Percentiles rank a stretch among this genome's conserved stretches.
These are phyloP conservation scores for Hippopotamus amphibius DNA, from an alignment of 2,113 vertebrate species.

Conservation along the genomic window DNA sequence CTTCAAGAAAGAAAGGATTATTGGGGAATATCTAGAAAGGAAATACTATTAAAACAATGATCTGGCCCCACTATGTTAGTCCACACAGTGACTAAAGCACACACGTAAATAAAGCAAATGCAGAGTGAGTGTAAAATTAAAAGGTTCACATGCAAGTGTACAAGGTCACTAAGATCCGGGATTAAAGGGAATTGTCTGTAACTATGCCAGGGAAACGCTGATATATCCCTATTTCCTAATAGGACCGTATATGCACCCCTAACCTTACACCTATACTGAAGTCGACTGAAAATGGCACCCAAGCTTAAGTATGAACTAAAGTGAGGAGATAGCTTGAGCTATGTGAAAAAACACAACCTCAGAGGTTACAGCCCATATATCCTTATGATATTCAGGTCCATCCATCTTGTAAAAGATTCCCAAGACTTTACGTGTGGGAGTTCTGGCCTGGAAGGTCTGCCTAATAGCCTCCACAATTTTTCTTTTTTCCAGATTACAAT, in stretches of 20 bases:
- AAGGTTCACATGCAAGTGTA: not conserved
- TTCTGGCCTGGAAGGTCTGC: not conserved
- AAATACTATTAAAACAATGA: constrained; percentile 13
- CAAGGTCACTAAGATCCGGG: not conserved
- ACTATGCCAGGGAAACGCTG: not conserved
- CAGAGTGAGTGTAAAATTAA: not conserved
- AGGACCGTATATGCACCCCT: not conserved
- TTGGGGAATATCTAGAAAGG: not conserved
- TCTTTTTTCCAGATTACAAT: not conserved
- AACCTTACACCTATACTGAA: not conserved
- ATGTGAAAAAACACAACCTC: not conserved
- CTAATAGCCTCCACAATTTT: not conserved
- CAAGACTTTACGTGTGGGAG: not conserved
- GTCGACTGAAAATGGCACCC: not conserved
- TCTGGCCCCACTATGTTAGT: not conserved
- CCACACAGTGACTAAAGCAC: not conserved
- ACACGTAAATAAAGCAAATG: not conserved
- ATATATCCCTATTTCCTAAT: not conserved
- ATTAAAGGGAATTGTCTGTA: not conserved
- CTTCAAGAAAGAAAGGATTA: not conserved
- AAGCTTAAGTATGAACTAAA: not conserved
- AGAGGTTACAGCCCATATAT: not conserved
- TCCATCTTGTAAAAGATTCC: not conserved
- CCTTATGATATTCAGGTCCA: not conserved
- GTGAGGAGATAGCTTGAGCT: fast-evolving